Evolutionary conservation across 1,140 invertebrate genomes (phyloP).

Genomic region (Drosophila nikananu): DNA sequence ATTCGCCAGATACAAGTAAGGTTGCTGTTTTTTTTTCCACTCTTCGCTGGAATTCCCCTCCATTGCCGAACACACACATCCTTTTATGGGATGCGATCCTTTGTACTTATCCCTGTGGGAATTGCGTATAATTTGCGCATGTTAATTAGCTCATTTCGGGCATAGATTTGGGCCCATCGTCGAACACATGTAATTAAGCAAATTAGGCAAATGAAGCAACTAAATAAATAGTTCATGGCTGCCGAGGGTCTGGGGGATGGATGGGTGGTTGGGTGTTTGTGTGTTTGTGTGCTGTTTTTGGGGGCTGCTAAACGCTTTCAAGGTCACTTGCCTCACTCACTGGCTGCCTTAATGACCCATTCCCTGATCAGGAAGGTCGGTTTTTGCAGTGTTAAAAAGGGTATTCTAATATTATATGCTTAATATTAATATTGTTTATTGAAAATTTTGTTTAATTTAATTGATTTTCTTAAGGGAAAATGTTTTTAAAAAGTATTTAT

Average conservation of each 20-base stretch:
- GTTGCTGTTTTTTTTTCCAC: slow-evolving; percentile 8
- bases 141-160: slow-evolving; percentile 74
- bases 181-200: slow-evolving; percentile 72
- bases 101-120: slow-evolving; percentile 52
- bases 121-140: slow-evolving; percentile 75
- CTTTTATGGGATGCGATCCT: slow-evolving; percentile 18
- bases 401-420: not conserved
- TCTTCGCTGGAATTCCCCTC: slow-evolving; percentile 17
- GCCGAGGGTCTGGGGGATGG: not conserved
- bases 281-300: not conserved
- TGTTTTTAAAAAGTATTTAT: not conserved
- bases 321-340: slow-evolving; percentile 17
- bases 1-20: slow-evolving; percentile 38
- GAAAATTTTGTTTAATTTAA: not conserved
- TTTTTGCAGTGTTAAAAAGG: not conserved
- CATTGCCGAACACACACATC: not conserved
- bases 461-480: not conserved
- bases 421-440: no score
- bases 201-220: slow-evolving; percentile 74
- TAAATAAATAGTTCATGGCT: slow-evolving; percentile 60
- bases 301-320: slow-evolving; percentile 37
- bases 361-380: not conserved
- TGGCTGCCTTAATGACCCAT: slow-evolving; percentile 14
- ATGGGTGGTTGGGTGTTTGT: not conserved
- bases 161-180: slow-evolving; percentile 47